These are phyloP conservation scores for Heteronetta atricapilla DNA, from an alignment of 2,113 vertebrate genomes.

Conservation along the genomic window DNA sequence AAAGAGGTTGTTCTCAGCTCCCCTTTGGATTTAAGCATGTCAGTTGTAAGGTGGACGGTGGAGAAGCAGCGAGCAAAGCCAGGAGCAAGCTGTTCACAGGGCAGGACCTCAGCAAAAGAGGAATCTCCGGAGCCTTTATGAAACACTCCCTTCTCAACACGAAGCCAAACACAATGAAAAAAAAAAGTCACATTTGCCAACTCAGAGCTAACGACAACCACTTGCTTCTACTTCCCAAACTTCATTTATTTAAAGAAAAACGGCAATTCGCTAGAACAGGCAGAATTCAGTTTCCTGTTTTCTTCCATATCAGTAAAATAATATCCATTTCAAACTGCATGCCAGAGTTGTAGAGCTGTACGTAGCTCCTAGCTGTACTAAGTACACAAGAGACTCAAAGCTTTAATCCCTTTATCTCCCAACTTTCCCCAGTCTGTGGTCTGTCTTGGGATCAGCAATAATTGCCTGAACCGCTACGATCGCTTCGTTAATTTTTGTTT, in stretches of 20 bases:
- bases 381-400: not conserved
- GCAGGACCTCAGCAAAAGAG: not conserved
- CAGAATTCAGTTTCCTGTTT: slow-evolving; percentile 51
- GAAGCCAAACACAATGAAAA: not conserved
- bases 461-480: slow-evolving; percentile 98
- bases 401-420: slow-evolving; percentile 85
- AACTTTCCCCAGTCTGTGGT: slow-evolving; percentile 96
- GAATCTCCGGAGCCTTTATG: not conserved
- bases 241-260: slow-evolving; percentile 74
- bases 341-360: slow-evolving; percentile 2
- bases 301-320: slow-evolving; percentile 35
- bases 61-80: not conserved
- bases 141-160: not conserved
- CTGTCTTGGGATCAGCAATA: slow-evolving; percentile 97
- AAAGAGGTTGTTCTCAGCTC: slow-evolving; percentile 70
- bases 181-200: not conserved
- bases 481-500: slow-evolving; percentile 96
- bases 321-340: slow-evolving; percentile 49
- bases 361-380: not conserved
- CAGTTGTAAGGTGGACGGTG: not conserved
- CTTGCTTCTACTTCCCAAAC: slow-evolving; percentile 8
- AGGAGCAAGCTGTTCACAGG: not conserved
- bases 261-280: slow-evolving; percentile 2
- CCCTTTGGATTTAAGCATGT: slow-evolving; percentile 9
- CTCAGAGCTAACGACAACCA: slow-evolving; percentile 9